Evolutionary conservation across 2,888 invertebrate genomes (phyloP).

Genomic region (Slavum lentiscoides): DNA sequence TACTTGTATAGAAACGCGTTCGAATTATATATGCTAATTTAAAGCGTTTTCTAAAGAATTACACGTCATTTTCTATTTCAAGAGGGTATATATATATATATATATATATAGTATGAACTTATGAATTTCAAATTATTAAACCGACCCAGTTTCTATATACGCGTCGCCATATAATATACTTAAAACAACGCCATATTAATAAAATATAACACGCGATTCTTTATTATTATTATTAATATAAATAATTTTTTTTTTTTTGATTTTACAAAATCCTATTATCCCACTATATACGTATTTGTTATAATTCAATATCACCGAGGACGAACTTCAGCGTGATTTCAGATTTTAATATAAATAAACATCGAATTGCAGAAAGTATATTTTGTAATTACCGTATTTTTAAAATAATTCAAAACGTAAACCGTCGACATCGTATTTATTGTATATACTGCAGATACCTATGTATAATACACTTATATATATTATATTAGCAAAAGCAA

Average conservation of each 20-base stretch:
- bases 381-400: too few species aligned
- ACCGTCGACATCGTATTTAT: too few species aligned
- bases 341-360: too few species aligned
- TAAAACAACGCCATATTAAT: not conserved
- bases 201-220: not conserved
- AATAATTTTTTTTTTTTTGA: not conserved
- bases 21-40: not conserved
- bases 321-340: too few species aligned
- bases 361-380: too few species aligned
- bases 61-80: not conserved
- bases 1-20: too few species aligned
- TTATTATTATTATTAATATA: not conserved
- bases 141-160: constrained; percentile 21
- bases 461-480: too few species aligned
- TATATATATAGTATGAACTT: not conserved
- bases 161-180: not conserved
- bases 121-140: constrained; percentile 15
- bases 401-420: too few species aligned
- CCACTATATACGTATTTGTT: too few species aligned
- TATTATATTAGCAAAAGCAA: too few species aligned
- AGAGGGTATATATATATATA: not conserved
- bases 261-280: not conserved
- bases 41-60: not conserved
- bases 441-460: too few species aligned
- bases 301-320: too few species aligned